phyloP scores from a whole-genome alignment of 2,888 invertebrate genomes.

The Chloroclystis v-ata region DNA sequence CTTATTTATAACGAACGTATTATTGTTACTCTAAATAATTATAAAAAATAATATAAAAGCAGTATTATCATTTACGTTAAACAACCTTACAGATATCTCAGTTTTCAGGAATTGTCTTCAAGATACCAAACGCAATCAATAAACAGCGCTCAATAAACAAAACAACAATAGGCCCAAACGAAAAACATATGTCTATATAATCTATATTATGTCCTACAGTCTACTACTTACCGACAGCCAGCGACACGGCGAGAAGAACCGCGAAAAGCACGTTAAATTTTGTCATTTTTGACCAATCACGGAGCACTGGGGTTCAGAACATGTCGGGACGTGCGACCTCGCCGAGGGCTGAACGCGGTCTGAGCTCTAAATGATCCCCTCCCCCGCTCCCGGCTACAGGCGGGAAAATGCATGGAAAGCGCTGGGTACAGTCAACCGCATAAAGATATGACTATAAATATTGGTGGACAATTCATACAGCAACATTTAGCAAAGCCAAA shows the following conservation, averaged over 20 bases:
- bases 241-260: slow-evolving; percentile 47
- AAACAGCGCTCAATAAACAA: slow-evolving; percentile 10
- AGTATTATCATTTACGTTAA: no score
- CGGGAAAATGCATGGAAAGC: slow-evolving; percentile 4
- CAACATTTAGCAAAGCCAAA: no score
- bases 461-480: no score
- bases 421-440: not conserved
- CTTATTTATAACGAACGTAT: no score
- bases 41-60: no score
- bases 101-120: not conserved
- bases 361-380: slow-evolving; percentile 23
- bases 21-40: no score
- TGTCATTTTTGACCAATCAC: slow-evolving; percentile 49
- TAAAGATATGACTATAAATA: no score
- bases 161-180: slow-evolving; percentile 8
- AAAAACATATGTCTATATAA: not conserved
- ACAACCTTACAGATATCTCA: no score
- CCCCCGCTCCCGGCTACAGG: slow-evolving; percentile 17
- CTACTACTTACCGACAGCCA: slow-evolving; percentile 56
- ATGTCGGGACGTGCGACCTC: slow-evolving; percentile 40
- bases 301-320: slow-evolving; percentile 33
- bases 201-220: not conserved
- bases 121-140: slow-evolving; percentile 4
- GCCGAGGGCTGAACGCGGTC: slow-evolving; percentile 44
- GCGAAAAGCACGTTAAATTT: slow-evolving; percentile 52